phyloP scores from a whole-genome alignment of 2,888 invertebrate genomes.

The Amiota mariae region DNA sequence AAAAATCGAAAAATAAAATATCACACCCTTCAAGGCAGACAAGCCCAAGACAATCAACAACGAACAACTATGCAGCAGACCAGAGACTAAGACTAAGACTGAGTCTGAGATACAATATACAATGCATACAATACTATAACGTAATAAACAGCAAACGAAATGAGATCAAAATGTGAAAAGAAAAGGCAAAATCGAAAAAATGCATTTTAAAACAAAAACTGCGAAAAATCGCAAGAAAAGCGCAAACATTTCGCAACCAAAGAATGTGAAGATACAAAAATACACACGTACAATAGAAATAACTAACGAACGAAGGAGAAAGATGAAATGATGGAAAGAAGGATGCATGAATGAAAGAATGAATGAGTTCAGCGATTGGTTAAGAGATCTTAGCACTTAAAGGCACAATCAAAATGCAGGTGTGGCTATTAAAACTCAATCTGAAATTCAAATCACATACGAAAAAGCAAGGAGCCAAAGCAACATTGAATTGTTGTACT shows the following conservation, averaged over 20 bases:
- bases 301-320: too few relatives aligned
- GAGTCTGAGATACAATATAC: too few relatives aligned
- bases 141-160: neutral
- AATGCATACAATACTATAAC: neutral
- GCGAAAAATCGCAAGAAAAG: conserved; percentile 19
- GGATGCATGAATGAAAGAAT: neutral
- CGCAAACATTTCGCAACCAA: neutral
- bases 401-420: conserved; percentile 45
- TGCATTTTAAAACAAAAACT: conserved; percentile 9
- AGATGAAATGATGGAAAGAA: too few relatives aligned
- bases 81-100: neutral
- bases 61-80: too few relatives aligned
- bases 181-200: neutral
- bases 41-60: too few relatives aligned
- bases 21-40: conserved; percentile 5
- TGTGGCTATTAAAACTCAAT: conserved; percentile 66
- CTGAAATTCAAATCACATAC: conserved; percentile 61
- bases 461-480: too few relatives aligned
- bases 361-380: neutral
- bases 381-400: neutral
- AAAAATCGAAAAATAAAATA: conserved; percentile 22
- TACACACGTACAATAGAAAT: too few relatives aligned
- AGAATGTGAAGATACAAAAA: too few relatives aligned
- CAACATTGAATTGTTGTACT: too few relatives aligned
- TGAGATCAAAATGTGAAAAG: conserved; percentile 1